A percentile compares a stretch with the other conserved stretches of the same genome.
Conservation (phyloP, 2,888 invertebrate genomes). For the Drosophila emarginata region DNA sequence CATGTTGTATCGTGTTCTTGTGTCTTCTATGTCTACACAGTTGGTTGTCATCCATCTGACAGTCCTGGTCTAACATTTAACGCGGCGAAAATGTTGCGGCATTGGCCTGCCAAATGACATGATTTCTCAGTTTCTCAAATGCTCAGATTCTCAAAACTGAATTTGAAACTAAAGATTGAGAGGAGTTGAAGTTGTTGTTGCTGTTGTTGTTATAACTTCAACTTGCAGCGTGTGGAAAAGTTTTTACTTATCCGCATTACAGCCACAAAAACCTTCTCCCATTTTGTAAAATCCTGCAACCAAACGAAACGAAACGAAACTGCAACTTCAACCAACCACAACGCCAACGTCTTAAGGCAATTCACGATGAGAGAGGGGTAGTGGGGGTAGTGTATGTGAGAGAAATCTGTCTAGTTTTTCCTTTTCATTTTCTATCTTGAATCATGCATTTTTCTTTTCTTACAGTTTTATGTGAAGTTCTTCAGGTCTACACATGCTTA, state of each 20-base stretch:
- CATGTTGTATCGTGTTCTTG: slow-evolving; percentile 2
- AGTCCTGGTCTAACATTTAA: slow-evolving; percentile 51
- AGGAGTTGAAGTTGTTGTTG: not conserved
- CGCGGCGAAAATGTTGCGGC: slow-evolving; percentile 52
- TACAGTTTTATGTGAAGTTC: slow-evolving; percentile 32
- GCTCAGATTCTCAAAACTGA: slow-evolving; percentile 49
- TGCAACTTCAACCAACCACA: slow-evolving; percentile 28
- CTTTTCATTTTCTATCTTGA: not conserved
- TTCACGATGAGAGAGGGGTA: not conserved
- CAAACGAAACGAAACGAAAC: slow-evolving; percentile 9
- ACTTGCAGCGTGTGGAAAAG: slow-evolving; percentile 34
- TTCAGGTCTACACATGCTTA: slow-evolving; percentile 39
- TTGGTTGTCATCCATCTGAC: slow-evolving; percentile 48
- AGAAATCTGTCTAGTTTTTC: slow-evolving; percentile 16
- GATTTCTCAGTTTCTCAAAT: slow-evolving; percentile 64
- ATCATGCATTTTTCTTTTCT: slow-evolving; percentile 17
- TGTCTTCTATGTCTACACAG: slow-evolving; percentile 7
- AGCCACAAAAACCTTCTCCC: slow-evolving; percentile 20
- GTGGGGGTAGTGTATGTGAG: too few relatives aligned
- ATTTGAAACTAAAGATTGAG: not conserved
- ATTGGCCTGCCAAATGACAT: slow-evolving; percentile 64
- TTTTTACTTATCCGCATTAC: slow-evolving; percentile 47
- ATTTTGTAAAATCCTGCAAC: not conserved
- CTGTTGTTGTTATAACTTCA: too few relatives aligned
- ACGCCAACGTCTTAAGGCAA: slow-evolving; percentile 38